phyloP scores from a whole-genome alignment of 2,113 vertebrate species.

The Lepisosteus osseus region DNA sequence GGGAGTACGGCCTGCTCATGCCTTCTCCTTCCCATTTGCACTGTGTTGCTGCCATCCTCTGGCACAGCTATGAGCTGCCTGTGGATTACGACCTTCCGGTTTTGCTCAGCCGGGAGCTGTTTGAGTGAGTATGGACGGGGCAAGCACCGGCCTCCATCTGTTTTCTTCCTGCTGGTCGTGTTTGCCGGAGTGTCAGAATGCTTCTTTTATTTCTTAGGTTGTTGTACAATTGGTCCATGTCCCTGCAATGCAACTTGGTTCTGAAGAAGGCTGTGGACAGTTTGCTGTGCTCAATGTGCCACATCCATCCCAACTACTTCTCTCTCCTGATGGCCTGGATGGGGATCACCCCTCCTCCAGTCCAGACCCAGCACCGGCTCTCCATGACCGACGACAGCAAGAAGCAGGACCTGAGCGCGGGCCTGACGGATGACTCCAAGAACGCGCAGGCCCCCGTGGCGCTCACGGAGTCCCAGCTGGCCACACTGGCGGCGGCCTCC shows the following conservation, averaged over 20 bases:
- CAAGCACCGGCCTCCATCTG: background rate
- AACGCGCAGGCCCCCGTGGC: constrained; percentile 81
- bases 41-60: constrained; percentile 92
- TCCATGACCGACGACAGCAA: constrained; percentile 97
- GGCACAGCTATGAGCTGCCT: constrained; percentile 94
- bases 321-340: constrained; percentile 97
- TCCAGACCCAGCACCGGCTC: constrained; percentile 83
- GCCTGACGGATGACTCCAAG: constrained; percentile 93
- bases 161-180: no score
- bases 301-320: constrained; percentile 95
- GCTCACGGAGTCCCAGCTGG: constrained; percentile 87
- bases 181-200: background rate
- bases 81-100: constrained; percentile 94
- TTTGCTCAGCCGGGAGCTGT: constrained; percentile 86
- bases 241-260: constrained; percentile 89
- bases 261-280: constrained; percentile 98
- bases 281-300: constrained; percentile 94
- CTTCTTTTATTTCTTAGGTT: constrained; percentile 60
- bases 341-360: constrained; percentile 80
- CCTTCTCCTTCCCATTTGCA: constrained; percentile 96
- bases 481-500: constrained; percentile 88
- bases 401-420: constrained; percentile 85
- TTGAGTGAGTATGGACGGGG: constrained; percentile 81
- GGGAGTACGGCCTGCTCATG: constrained; percentile 95
- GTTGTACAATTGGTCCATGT: constrained; percentile 96